Evolutionary conservation across 2,888 invertebrate species (phyloP).

Genomic region (Xestoiulus laeticollis): DNA sequence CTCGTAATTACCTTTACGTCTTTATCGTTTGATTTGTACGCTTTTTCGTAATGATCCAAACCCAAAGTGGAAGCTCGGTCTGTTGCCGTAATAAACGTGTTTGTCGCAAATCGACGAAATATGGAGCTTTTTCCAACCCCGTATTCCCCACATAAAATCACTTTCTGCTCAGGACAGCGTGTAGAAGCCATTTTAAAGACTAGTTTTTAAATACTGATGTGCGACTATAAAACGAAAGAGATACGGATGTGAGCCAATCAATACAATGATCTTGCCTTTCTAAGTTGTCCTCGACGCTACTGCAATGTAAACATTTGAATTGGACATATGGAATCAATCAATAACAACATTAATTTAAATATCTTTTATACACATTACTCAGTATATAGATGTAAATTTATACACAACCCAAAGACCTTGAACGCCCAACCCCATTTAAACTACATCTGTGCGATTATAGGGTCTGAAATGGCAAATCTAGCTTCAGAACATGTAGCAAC

Average conservation of each 20-base stretch:
- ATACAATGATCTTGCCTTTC: background rate
- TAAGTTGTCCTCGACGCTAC: background rate
- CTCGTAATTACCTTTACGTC: slow-evolving; percentile 79
- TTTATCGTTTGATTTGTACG: slow-evolving; percentile 78
- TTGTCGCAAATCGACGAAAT: slow-evolving; percentile 88
- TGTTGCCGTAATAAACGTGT: slow-evolving; percentile 83
- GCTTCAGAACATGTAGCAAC: background rate
- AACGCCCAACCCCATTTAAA: background rate
- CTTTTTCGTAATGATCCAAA: slow-evolving; percentile 87
- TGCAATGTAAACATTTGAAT: background rate
- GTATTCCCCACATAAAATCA: slow-evolving; percentile 94
- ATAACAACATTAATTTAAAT: background rate
- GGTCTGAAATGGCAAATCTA: background rate
- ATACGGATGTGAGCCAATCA: too few species aligned
- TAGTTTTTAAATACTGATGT: background rate
- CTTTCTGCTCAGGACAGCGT: slow-evolving; percentile 86
- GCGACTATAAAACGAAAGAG: background rate
- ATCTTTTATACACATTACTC: background rate
- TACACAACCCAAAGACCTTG: background rate
- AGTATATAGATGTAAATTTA: background rate
- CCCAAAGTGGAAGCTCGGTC: slow-evolving; percentile 89
- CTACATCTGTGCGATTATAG: background rate
- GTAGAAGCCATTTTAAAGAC: slow-evolving; percentile 76
- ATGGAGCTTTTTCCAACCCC: slow-evolving; percentile 95
- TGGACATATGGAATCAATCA: background rate